Evolutionary conservation across 2,888 invertebrate genomes (phyloP).

Genomic region (Sinodicranocentrus sp.): DNA sequence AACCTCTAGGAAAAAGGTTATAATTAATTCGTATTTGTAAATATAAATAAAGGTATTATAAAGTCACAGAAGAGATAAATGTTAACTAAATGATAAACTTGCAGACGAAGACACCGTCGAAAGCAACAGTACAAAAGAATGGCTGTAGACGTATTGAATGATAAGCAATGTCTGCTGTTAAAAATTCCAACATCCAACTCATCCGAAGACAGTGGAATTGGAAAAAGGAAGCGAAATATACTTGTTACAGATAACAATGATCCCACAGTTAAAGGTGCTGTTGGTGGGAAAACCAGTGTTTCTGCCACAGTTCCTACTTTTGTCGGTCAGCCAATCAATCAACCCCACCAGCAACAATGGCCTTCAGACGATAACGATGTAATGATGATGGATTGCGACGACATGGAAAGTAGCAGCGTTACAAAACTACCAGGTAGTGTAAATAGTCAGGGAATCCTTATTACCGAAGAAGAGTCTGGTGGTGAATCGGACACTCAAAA

Average conservation of each 20-base stretch:
- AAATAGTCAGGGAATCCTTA: constrained; percentile 16
- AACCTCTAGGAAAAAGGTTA: constrained; percentile 53
- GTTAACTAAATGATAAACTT: neutral
- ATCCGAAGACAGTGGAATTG: constrained; percentile 52
- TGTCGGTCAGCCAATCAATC: neutral
- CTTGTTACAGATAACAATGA: neutral
- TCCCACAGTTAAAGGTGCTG: neutral
- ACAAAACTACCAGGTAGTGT: constrained; percentile 11
- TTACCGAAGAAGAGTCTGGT: constrained; percentile 31
- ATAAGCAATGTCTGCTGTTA: constrained; percentile 41
- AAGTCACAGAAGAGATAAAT: no score
- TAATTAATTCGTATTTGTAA: neutral
- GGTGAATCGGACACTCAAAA: constrained; percentile 52
- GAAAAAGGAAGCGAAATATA: constrained; percentile 52
- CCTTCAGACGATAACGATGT: constrained; percentile 29
- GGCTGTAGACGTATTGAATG: constrained; percentile 55
- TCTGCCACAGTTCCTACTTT: constrained; percentile 27
- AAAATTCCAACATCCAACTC: constrained; percentile 52
- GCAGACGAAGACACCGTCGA: constrained; percentile 45
- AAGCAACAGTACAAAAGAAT: constrained; percentile 57
- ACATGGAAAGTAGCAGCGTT: constrained; percentile 38
- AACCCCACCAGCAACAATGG: neutral
- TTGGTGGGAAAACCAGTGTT: constrained; percentile 1
- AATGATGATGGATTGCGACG: constrained; percentile 56
- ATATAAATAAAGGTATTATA: neutral